These are phyloP conservation scores for Limanda limanda DNA, from an alignment of 2,113 vertebrate species.

Conservation along the genomic window DNA sequence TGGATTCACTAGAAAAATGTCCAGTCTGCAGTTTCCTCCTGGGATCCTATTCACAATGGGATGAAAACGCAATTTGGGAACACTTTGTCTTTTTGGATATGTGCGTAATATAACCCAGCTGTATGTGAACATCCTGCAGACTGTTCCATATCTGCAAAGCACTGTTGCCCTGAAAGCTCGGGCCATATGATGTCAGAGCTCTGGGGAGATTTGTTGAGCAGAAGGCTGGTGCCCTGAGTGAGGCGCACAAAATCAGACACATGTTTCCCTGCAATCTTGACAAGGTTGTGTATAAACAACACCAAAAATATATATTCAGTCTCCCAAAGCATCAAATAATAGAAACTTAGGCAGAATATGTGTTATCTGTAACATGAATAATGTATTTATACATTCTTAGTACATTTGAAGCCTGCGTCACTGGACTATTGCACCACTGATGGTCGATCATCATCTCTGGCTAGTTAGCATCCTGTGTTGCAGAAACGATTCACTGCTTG, in stretches of 20 bases:
- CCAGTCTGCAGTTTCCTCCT: conserved; percentile 43
- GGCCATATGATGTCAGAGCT: conserved; percentile 10
- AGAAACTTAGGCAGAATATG: neutral
- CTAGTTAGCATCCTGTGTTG: neutral
- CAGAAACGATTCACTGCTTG: conserved; percentile 7
- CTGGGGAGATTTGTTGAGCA: conserved; percentile 15
- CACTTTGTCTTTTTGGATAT: conserved; percentile 33
- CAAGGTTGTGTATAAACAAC: neutral
- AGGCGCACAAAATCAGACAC: neutral
- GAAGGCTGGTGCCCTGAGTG: neutral
- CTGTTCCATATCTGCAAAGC: neutral
- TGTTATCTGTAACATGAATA: neutral
- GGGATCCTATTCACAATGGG: conserved; percentile 49
- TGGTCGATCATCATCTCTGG: neutral
- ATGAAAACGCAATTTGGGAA: conserved; percentile 43
- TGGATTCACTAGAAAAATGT: conserved; percentile 46
- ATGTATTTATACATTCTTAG: neutral
- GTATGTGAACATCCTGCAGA: conserved; percentile 14
- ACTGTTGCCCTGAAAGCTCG: conserved; percentile 6
- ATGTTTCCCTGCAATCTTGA: no score
- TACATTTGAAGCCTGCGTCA: neutral
- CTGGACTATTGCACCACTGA: neutral
- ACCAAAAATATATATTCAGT: conserved; percentile 1
- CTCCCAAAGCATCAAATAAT: neutral
- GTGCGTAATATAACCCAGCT: conserved; percentile 22